phyloP scores from a whole-genome alignment of 2,113 vertebrate genomes.

The Zosterops lateralis region DNA sequence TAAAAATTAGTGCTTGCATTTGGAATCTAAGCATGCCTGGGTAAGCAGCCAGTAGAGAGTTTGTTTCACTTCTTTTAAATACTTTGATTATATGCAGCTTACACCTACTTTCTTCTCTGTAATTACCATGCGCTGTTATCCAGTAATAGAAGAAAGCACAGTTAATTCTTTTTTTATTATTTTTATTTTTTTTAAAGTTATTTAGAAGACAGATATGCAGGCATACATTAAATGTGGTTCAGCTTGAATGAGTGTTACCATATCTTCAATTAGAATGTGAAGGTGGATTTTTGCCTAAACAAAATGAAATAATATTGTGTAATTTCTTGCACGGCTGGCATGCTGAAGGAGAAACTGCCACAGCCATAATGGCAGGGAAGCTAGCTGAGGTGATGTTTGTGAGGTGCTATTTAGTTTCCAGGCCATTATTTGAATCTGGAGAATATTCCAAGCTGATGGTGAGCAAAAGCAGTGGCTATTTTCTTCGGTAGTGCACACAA shows the following conservation, averaged over 20 bases:
- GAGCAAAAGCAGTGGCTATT: neutral
- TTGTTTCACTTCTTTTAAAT: conserved; percentile 5
- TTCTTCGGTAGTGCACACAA: neutral
- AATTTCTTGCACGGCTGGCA: neutral
- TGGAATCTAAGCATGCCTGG: neutral
- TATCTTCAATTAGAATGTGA: neutral
- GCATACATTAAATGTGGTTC: neutral
- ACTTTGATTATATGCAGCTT: neutral
- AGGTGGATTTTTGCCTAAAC: neutral
- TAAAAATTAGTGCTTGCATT: neutral
- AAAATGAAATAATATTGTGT: neutral
- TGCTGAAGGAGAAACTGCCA: neutral
- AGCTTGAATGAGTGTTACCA: neutral
- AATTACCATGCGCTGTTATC: neutral
- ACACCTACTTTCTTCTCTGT: neutral
- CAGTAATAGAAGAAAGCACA: neutral
- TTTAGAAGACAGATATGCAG: neutral
- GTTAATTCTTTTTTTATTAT: neutral
- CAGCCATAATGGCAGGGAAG: neutral
- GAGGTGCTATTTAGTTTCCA: neutral
- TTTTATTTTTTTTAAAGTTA: neutral
- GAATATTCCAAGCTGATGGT: neutral
- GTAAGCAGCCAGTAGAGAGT: neutral
- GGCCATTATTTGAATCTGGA: neutral
- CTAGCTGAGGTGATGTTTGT: neutral